Base-by-base conservation (phyloP, 2,113 vertebrate species). In the Tretioscincus oriximinensis region DNA sequence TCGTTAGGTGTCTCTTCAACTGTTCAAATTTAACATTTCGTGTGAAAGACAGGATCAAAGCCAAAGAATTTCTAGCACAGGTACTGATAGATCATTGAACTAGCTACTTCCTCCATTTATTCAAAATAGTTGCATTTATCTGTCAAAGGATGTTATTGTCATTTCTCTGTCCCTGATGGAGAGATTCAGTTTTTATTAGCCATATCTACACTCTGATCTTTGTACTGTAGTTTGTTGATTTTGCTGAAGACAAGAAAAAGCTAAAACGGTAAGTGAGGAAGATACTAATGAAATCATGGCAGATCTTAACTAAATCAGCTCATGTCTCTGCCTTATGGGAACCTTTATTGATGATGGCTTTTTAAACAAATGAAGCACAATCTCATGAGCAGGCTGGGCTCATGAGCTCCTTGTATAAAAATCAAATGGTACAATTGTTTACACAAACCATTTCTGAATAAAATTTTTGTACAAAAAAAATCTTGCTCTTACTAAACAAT, bases 391-490 rank as follows among this genome's bases (percentile, higher is more conserved):
- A 72, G 85, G 76, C 66, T 85, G 80, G 86, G 81, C 73, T 84
- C 84, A 73, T 80, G 90, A 92, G 90, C 93, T 92, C 91, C 93
- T 92, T 94, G 91, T 93, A 93, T 90, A 92, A 93, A 58, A 93
- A 93, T 92, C 91, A 54, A 95, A 92, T 95, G 94, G 94, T 95
- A 95, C 94, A 94, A 92, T 94, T 94, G 94, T 96, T 95, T 96
- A 95, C 93, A 94, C 86, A 87, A 88, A 92, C 89, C 90, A 86
- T 95, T 96, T 95, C 95, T 95, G 95, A 96, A 94, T 95, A 96
- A 96, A 95, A 90, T 94, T 91, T 82, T 45, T 83, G 74, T 0
- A 87, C 89, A 72, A 47, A 70, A 87, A 92, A 76, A 68, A 65
- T 90, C 90, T 86, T 90, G 84, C 85, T 92, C 89, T 93, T 91